Conservation (phyloP, 2,888 invertebrate genomes). For the Cantharis rustica region DNA sequence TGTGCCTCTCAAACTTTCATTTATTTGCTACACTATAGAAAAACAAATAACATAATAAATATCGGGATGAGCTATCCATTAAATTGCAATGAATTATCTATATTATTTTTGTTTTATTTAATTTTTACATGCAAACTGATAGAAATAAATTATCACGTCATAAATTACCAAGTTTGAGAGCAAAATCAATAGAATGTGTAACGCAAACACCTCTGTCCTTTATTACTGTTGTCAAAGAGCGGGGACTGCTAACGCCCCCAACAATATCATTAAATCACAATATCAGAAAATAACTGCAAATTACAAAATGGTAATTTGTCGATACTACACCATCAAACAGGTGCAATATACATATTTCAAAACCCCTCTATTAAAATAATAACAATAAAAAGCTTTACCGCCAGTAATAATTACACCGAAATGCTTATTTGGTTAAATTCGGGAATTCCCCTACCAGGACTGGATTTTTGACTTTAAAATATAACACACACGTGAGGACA, state of each 20-base stretch:
- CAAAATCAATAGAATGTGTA: neutral
- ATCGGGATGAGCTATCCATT: too few species aligned
- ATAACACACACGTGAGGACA: neutral
- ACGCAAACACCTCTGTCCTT: neutral
- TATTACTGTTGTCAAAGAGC: neutral
- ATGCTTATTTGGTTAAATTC: neutral
- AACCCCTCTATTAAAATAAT: neutral
- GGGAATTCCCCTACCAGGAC: neutral
- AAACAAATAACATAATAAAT: too few species aligned
- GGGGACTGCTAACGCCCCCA: neutral
- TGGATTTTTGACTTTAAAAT: too few species aligned
- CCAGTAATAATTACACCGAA: neutral
- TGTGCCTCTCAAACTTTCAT: neutral
- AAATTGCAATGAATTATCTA: neutral
- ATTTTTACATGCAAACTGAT: neutral
- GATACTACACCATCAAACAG: neutral
- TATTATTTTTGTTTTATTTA: neutral
- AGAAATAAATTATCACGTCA: neutral
- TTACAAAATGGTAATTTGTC: neutral
- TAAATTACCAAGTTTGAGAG: neutral
- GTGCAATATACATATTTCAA: neutral
- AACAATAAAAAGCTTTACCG: neutral
- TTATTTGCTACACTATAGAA: too few species aligned
- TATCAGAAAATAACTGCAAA: neutral
- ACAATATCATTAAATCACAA: neutral